phyloP scores from a whole-genome alignment of 2,888 invertebrate species.

The Acanthosepion esculentum region DNA sequence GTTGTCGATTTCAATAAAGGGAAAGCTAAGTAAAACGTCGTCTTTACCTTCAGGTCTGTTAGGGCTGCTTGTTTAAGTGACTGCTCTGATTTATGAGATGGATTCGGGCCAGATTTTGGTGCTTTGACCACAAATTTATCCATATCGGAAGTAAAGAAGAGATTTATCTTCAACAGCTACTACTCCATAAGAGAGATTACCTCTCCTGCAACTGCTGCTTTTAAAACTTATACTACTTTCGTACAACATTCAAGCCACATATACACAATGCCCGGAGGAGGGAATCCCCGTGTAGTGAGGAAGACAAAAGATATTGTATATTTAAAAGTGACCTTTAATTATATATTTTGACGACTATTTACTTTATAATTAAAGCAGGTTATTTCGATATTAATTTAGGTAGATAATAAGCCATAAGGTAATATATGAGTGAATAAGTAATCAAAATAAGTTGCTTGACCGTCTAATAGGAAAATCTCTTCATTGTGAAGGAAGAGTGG shows the following conservation, averaged over 20 bases:
- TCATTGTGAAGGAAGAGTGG: neutral
- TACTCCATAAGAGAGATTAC: no score
- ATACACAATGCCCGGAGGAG: neutral
- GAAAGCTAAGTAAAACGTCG: neutral
- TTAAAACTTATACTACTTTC: neutral
- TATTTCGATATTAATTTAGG: neutral
- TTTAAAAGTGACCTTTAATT: neutral
- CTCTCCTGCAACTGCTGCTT: neutral
- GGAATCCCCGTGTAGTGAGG: neutral
- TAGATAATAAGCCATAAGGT: neutral
- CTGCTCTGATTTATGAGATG: neutral
- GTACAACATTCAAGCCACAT: neutral
- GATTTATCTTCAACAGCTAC: neutral
- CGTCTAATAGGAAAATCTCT: neutral
- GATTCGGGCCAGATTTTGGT: neutral
- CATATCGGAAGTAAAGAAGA: neutral
- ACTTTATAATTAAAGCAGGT: neutral
- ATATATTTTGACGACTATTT: neutral
- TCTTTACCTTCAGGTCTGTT: neutral
- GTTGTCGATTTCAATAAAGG: no score
- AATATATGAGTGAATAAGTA: neutral
- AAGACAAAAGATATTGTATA: neutral
- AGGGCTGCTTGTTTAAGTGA: neutral
- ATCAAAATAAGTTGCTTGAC: neutral
- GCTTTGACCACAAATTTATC: constrained; percentile 17